Evolutionary conservation across 2,113 vertebrate species (phyloP).

Genomic region (Bettongia penicillata): DNA sequence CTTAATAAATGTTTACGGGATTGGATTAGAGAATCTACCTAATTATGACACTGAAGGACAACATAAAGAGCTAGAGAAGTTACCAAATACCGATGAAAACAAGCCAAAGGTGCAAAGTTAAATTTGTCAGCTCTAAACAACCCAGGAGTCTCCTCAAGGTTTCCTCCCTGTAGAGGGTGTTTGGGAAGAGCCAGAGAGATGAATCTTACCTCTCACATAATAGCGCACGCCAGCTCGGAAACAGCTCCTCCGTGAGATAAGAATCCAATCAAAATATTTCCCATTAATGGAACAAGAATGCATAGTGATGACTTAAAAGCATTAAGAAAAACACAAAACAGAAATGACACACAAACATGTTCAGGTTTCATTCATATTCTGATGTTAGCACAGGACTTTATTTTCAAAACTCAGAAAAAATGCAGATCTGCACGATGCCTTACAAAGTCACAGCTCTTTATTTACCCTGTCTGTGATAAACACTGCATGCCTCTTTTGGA

Average conservation of each 20-base stretch:
- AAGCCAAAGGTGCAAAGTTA: constrained; percentile 19
- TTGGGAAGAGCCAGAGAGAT: no score
- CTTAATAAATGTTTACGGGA: background rate
- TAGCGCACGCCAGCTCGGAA: constrained; percentile 97
- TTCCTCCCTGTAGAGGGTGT: background rate
- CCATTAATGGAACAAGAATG: constrained; percentile 94
- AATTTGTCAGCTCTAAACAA: background rate
- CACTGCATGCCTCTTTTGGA: background rate
- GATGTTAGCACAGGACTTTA: background rate
- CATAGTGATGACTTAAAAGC: constrained; percentile 89
- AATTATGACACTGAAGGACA: background rate
- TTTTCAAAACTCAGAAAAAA: background rate
- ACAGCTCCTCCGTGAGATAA: constrained; percentile 96
- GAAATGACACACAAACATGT: background rate
- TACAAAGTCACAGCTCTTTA: background rate
- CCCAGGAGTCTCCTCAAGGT: background rate
- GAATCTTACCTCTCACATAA: constrained; percentile 92
- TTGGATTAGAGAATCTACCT: background rate
- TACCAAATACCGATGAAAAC: constrained; percentile 24
- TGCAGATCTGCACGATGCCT: background rate
- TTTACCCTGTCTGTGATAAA: background rate
- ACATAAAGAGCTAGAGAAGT: background rate
- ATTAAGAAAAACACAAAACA: constrained; percentile 79
- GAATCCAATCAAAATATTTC: constrained; percentile 94
- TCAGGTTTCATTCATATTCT: constrained; percentile 8